Base-by-base conservation (phyloP, 2,113 vertebrate species). In the Nesogale talazaci region DNA sequence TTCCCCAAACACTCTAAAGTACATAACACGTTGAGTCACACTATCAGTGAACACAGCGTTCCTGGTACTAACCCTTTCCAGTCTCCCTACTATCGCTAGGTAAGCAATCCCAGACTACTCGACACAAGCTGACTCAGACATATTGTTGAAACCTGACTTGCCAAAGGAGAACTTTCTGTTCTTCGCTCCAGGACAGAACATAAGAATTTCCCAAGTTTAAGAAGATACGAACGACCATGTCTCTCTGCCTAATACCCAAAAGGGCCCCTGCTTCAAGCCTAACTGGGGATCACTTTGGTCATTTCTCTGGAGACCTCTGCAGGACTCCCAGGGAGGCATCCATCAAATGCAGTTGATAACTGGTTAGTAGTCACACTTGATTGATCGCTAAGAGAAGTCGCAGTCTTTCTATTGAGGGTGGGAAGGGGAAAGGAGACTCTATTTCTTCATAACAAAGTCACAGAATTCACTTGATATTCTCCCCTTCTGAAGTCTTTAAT, bases 61-160 rank as follows among this genome's bases (percentile, higher is more conserved):
- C 97, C 97, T 97, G 97, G 95, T 96, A 97, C 97, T 96, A 95
- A 95, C 84, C n/a, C 84, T 95, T 96, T 96, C 92, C 91, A 97
- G 78, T 61, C 79, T 96, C 78, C 70, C 52, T 96, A 93, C 94
- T 97, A 97, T 97, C 97, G 9, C 75, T 96, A 93, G 96, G 92
- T 96, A 97, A 97, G 96, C 97, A 96, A 94, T 95, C 92, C 29
- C 87, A 95, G 82, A 90, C 91, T 95, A 89, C 92, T 92, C 20
- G 27, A 85, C 36, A 88, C 63, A 92, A 92, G 79, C 92, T 96
- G 97, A 97, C 89, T 96, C 94, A 97, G 84, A 92, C 69, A 93
- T 92, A 87, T 77, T 92, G 78, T 94, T 96, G 93, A 91, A 94
- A 92, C 31, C 87, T 6, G 0, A 87, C 88, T 91, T 91, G 3